These are phyloP conservation scores for Coreius guichenoti DNA, from an alignment of 2,797 vertebrate genomes.

Conservation along the genomic window DNA sequence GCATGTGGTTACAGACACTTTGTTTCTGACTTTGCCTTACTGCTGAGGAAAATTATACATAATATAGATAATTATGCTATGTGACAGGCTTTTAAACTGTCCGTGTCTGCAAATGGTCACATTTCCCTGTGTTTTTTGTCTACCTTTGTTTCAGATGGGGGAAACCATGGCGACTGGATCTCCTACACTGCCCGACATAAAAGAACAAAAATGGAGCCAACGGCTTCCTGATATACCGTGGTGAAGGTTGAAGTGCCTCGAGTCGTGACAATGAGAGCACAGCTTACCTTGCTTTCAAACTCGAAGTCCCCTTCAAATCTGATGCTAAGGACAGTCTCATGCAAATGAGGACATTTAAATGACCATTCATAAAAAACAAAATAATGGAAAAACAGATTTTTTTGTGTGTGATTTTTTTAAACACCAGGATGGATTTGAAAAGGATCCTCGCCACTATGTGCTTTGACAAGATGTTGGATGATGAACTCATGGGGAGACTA, in stretches of 20 bases:
- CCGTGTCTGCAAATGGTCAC: conserved; percentile 7
- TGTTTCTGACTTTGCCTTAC: background rate
- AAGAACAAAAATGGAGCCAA: conserved; percentile 13
- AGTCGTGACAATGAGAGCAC: background rate
- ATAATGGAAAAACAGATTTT: conserved; percentile 3
- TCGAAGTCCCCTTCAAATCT: conserved; percentile 14
- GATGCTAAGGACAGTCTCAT: conserved; percentile 5
- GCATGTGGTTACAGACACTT: background rate
- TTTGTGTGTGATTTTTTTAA: background rate
- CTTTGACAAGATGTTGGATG: conserved; percentile 23
- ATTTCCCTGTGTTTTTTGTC: conserved; percentile 11
- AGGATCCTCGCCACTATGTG: conserved; percentile 7
- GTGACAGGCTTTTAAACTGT: conserved; percentile 26
- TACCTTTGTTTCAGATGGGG: conserved; percentile 1
- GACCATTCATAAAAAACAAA: conserved; percentile 27
- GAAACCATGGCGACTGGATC: conserved; percentile 37
- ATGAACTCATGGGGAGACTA: conserved; percentile 2
- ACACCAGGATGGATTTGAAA: conserved; percentile 35
- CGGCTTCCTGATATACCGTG: background rate
- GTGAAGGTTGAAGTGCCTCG: conserved; percentile 12
- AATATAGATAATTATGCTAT: conserved; percentile 14
- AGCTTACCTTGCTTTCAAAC: conserved; percentile 22
- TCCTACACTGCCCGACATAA: background rate
- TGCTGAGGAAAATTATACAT: conserved; percentile 24
- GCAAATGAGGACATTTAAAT: conserved; percentile 31